Evolutionary conservation across 1,140 invertebrate species (phyloP), one percentile per base, ranked within the genome.

Genomic region (Scaptomyza montana): DNA sequence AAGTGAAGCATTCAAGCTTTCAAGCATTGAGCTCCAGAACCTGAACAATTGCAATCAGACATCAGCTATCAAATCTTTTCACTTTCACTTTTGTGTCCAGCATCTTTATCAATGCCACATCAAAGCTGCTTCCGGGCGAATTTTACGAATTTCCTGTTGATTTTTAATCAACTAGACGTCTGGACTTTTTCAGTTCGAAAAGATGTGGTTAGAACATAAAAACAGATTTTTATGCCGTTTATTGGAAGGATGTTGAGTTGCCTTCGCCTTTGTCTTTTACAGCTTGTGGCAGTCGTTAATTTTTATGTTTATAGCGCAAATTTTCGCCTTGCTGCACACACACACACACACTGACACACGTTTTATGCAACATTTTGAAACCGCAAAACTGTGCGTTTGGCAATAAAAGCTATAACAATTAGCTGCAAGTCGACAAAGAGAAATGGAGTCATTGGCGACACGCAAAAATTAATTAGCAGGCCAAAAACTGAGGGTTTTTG

Each of bases 271-370:
- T 90, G 86, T 90, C 86, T 90, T 90, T 90, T 90, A 90, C 77
- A 86, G 79, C 86, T 82, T 86, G 86, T 79, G 78, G 80, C 78
- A 86, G 86, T 82, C 86, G 77, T 90, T 90, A 90, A 90, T 86
- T 90, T 90, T 90, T 90, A 90, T 90, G 81, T 90, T 90, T 90
- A 89, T 90, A 70, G 86, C 86, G 60, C 72, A 79, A 81, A 90
- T 86, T 87, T 86, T 87, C 84, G 84, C 82, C 82, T 86, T 87
- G 78, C 64, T 86, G 82, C 84, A 87, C 84, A 89, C 82, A 50
- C 56, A 36, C 33, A 36, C 33, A 36, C 33, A 36, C 33, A 36
- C 59, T n/a, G n/a, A n/a, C n/a, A n/a, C n/a, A 30, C 12, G 39
- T 39, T 2, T 5, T 10, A 19, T 56, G 21, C 43, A 61, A 36